Evolutionary conservation across 2,113 vertebrate genomes (phyloP).

Genomic region (Chelonoidis abingdonii): DNA sequence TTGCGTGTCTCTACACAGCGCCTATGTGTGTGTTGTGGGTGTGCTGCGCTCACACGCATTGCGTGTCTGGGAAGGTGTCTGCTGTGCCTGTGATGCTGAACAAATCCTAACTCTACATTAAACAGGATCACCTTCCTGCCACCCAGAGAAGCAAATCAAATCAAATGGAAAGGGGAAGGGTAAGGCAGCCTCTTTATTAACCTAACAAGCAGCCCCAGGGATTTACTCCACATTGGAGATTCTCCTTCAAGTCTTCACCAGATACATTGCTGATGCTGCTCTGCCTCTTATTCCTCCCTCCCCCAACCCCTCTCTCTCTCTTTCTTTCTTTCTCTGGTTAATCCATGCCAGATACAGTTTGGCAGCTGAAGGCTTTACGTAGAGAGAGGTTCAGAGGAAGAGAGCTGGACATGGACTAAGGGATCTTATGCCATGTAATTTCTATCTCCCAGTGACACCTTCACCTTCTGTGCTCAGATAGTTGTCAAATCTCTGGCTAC

Average conservation of each 20-base stretch:
- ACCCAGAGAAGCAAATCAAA: slow-evolving; percentile 70
- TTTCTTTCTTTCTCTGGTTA: neutral
- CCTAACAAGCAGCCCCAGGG: slow-evolving; percentile 68
- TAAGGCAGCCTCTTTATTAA: slow-evolving; percentile 72
- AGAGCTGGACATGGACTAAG: neutral
- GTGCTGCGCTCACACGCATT: fast-evolving
- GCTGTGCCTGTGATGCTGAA: slow-evolving; percentile 25
- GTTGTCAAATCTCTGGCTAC: neutral
- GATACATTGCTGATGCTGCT: neutral
- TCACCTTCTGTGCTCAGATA: neutral
- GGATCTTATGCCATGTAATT: fast-evolving
- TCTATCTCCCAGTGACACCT: fast-evolving
- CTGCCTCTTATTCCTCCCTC: neutral
- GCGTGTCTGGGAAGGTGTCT: neutral
- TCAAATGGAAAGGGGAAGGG: slow-evolving; percentile 59
- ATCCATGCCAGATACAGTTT: neutral
- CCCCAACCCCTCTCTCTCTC: neutral
- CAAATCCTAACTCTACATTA: slow-evolving; percentile 25
- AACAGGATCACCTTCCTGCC: slow-evolving; percentile 9
- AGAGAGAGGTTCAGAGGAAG: neutral
- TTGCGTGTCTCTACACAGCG: neutral
- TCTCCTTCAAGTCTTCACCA: slow-evolving; percentile 17
- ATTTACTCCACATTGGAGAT: slow-evolving; percentile 31
- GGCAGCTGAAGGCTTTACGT: fast-evolving
- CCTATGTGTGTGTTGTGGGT: neutral